Percentiles rank a stretch among this genome's conserved stretches.
These are phyloP conservation scores for Strongylocentrotus purpuratus DNA, from an alignment of 35 echinoderm and acorn worm species.

Conservation along the genomic window DNA sequence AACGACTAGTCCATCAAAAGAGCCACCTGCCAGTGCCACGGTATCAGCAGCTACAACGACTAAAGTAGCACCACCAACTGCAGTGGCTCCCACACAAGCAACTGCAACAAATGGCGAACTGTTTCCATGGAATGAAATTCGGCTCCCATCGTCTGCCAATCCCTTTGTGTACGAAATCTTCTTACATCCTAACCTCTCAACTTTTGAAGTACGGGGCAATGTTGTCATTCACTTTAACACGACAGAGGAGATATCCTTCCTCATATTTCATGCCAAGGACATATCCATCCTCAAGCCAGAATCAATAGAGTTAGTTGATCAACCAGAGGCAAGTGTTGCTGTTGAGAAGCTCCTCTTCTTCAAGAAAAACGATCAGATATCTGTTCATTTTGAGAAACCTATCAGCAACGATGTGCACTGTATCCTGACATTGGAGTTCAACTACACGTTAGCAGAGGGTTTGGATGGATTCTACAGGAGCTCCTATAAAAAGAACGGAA, in stretches of 20 bases:
- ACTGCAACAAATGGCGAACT: slow-evolving; percentile 45
- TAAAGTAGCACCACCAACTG: not conserved
- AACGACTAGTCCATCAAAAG: not conserved
- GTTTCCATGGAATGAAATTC: slow-evolving; percentile 73
- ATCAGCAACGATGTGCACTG: not conserved
- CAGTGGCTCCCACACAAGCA: slow-evolving; percentile 23
- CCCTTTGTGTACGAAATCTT: slow-evolving; percentile 72
- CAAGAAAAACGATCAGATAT: slow-evolving; percentile 45
- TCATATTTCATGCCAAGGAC: slow-evolving; percentile 74
- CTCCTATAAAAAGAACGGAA: slow-evolving; percentile 58
- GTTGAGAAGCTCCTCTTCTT: slow-evolving; percentile 53
- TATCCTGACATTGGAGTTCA: slow-evolving; percentile 58
- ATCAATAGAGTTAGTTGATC: not conserved
- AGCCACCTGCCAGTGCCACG: not conserved
- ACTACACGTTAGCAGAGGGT: slow-evolving; percentile 51
- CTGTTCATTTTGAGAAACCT: slow-evolving; percentile 58
- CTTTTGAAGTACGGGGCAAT: slow-evolving; percentile 44
- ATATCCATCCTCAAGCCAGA: slow-evolving; percentile 60
- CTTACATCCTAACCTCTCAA: slow-evolving; percentile 76
- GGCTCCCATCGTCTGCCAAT: slow-evolving; percentile 63
- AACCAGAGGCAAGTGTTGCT: not conserved
- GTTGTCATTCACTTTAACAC: slow-evolving; percentile 53
- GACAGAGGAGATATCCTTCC: slow-evolving; percentile 16
- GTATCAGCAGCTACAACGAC: not conserved
- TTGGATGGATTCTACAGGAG: slow-evolving; percentile 86